Evolutionary conservation across 2,113 vertebrate genomes (phyloP).

Genomic region (Puma concolor): DNA sequence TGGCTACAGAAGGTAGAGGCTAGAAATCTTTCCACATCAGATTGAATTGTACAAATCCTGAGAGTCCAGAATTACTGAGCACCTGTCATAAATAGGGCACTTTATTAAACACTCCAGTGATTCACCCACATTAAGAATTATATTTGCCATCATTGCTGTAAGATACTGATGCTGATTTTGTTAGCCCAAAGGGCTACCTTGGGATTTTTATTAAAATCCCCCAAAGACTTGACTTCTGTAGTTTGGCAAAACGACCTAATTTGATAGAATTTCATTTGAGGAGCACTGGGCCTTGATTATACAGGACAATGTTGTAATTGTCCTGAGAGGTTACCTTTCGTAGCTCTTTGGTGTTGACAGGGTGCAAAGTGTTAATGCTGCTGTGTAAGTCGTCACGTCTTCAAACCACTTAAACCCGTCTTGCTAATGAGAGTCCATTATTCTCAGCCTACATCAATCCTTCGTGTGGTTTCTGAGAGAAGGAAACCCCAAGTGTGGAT

Average conservation of each 20-base stretch:
- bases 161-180: background rate
- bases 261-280: background rate
- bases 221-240: background rate
- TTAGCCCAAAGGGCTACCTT: background rate
- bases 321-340: background rate
- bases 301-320: background rate
- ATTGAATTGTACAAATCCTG: background rate
- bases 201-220: background rate
- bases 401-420: background rate
- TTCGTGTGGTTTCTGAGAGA: background rate
- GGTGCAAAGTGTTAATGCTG: background rate
- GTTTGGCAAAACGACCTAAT: background rate
- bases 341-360: background rate
- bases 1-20: background rate
- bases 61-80: background rate
- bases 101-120: background rate
- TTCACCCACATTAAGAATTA: background rate
- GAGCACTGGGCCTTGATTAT: background rate
- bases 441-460: background rate
- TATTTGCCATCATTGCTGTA: background rate
- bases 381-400: background rate
- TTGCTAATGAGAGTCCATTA: background rate
- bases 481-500: background rate
- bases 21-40: background rate
- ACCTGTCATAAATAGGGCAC: background rate